A percentile compares a stretch with the other conserved stretches of the same genome.
Evolutionary conservation across 2,797 vertebrate genomes (phyloP).

Genomic region (Austrolebias charrua): DNA sequence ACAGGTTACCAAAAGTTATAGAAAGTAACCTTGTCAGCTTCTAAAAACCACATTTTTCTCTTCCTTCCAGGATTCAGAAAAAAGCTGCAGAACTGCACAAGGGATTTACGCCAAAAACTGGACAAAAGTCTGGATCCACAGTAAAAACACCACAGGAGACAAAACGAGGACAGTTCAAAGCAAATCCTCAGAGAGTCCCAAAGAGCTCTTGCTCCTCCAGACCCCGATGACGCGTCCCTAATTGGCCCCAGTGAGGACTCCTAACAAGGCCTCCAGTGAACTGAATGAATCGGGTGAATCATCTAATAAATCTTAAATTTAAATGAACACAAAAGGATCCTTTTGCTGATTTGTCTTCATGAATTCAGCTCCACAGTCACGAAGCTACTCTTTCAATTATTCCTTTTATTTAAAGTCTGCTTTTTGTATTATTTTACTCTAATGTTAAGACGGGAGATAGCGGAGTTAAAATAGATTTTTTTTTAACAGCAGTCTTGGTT

Average conservation of each 20-base stretch:
- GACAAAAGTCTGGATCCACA: slow-evolving; percentile 31
- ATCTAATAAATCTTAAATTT: slow-evolving; percentile 19
- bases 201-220: slow-evolving; percentile 59
- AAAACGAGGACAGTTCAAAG: slow-evolving; percentile 54
- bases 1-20: background rate
- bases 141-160: slow-evolving; percentile 30
- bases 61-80: slow-evolving; percentile 61
- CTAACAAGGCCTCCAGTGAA: slow-evolving; percentile 49
- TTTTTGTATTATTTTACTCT: background rate
- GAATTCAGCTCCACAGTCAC: background rate
- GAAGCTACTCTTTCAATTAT: slow-evolving; percentile 1
- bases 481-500: background rate
- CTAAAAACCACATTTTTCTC: slow-evolving; percentile 19
- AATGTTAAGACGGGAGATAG: background rate
- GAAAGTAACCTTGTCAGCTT: slow-evolving; percentile 4
- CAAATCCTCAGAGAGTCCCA: slow-evolving; percentile 69
- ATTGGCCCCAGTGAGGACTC: slow-evolving; percentile 56
- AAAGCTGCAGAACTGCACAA: slow-evolving; percentile 41
- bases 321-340: slow-evolving; percentile 33
- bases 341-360: slow-evolving; percentile 24
- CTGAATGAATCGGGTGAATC: slow-evolving; percentile 41
- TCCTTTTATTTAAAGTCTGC: slow-evolving; percentile 1
- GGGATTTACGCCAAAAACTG: slow-evolving; percentile 22
- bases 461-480: too few species aligned
- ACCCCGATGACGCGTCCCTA: slow-evolving; percentile 61